phyloP scores from a whole-genome alignment of 2,797 vertebrate species.

The Darevskia mixta region DNA sequence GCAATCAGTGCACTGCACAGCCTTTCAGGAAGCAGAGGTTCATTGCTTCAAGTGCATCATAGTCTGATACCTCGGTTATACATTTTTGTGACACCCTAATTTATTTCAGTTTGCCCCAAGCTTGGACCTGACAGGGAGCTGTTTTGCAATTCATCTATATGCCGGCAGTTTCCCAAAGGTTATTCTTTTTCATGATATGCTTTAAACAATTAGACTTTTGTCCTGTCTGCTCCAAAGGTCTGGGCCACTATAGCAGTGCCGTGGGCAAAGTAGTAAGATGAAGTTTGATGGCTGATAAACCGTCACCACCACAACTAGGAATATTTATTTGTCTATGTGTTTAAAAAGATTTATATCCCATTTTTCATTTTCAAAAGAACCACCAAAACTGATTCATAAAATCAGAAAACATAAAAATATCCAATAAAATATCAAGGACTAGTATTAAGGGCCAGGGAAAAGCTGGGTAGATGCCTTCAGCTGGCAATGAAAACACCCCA shows the following conservation, averaged over 20 bases:
- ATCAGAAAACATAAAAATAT: too few species aligned
- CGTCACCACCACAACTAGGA: background rate
- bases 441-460: too few species aligned
- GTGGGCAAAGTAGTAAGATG: too few species aligned
- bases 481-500: too few species aligned
- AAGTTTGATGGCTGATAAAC: background rate
- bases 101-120: slow-evolving; percentile 16
- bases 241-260: background rate
- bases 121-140: background rate
- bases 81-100: background rate
- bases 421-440: too few species aligned
- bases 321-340: too few species aligned
- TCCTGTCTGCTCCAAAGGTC: background rate
- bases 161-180: background rate
- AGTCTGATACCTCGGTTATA: background rate
- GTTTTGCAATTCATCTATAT: background rate
- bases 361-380: too few species aligned
- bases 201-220: background rate
- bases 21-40: background rate
- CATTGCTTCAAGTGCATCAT: background rate
- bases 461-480: too few species aligned
- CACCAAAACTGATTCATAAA: too few species aligned
- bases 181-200: background rate
- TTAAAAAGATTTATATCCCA: too few species aligned
- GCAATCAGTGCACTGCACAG: background rate